These are phyloP conservation scores for Malachius bipustulatus DNA, from an alignment of 2,888 invertebrate species.

Conservation along the genomic window DNA sequence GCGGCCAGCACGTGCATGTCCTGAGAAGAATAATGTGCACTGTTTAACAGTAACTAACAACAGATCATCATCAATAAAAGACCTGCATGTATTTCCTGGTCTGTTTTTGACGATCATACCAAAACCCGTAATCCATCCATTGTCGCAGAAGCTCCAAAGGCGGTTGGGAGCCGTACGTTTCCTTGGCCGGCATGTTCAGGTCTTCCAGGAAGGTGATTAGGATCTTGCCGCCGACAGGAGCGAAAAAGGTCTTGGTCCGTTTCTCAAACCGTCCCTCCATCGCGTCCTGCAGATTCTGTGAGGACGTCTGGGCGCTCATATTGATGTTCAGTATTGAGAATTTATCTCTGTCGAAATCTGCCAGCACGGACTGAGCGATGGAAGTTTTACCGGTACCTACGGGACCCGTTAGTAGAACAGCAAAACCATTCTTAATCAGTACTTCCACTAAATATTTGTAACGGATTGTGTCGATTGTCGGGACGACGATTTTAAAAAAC, in stretches of 20 bases:
- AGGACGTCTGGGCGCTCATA: conserved; percentile 81
- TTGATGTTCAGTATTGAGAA: conserved; percentile 64
- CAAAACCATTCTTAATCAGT: conserved; percentile 51
- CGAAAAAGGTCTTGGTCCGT: conserved; percentile 71
- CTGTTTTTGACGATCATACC: conserved; percentile 76
- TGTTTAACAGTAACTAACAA: no score
- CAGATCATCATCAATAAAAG: no score
- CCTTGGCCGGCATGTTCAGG: conserved; percentile 86
- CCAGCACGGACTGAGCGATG: conserved; percentile 57
- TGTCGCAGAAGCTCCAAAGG: conserved; percentile 73
- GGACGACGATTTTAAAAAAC: conserved; percentile 75
- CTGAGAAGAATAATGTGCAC: conserved; percentile 32
- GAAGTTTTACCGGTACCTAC: conserved; percentile 85
- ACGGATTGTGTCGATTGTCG: conserved; percentile 79
- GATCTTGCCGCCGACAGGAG: conserved; percentile 69
- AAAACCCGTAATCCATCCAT: conserved; percentile 83
- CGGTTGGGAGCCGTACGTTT: conserved; percentile 79
- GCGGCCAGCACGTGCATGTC: conserved; percentile 68
- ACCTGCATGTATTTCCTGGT: conserved; percentile 64
- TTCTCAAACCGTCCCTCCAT: conserved; percentile 82
- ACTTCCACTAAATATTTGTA: conserved; percentile 62
- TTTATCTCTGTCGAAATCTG: conserved; percentile 42
- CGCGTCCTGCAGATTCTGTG: conserved; percentile 71
- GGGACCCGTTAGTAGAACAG: conserved; percentile 68
- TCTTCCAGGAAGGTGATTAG: conserved; percentile 85